A percentile compares a stretch with the other conserved stretches of the same genome.
These are phyloP conservation scores for Polyodon spathula DNA, from an alignment of 2,113 vertebrate species.

Conservation along the genomic window DNA sequence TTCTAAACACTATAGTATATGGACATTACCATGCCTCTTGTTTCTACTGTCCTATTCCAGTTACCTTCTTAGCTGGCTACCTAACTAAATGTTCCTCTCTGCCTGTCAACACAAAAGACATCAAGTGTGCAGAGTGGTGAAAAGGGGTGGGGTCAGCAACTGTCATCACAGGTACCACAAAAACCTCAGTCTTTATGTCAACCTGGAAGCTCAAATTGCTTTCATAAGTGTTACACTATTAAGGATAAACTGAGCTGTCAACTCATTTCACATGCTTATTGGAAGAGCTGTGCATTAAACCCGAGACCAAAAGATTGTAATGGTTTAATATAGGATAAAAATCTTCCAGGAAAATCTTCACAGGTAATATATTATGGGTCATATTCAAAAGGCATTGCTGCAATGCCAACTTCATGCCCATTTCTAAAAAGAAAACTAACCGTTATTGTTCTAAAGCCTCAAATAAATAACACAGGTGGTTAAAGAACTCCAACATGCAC, in stretches of 20 bases:
- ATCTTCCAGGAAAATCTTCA: not conserved
- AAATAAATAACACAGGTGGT: no score
- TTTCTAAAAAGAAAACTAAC: no score
- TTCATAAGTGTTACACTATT: constrained; percentile 32
- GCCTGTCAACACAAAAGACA: constrained; percentile 51
- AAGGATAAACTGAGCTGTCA: constrained; percentile 51
- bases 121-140: constrained; percentile 48
- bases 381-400: constrained; percentile 44
- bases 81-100: constrained; percentile 40
- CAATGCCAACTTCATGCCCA: constrained; percentile 25
- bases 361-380: constrained; percentile 10
- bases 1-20: no score
- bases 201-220: constrained; percentile 35
- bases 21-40: no score
- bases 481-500: no score
- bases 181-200: constrained; percentile 41
- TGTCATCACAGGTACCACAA: constrained; percentile 31
- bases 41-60: no score
- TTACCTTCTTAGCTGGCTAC: not conserved
- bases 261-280: constrained; percentile 45
- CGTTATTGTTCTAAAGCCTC: no score
- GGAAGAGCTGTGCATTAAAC: constrained; percentile 47
- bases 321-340: constrained; percentile 20
- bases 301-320: constrained; percentile 41
- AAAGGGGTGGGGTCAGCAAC: constrained; percentile 45